These are phyloP conservation scores for Dendrophyllia cribrosa DNA, from an alignment of 64 coral and sea anemone genomes.

Conservation along the genomic window DNA sequence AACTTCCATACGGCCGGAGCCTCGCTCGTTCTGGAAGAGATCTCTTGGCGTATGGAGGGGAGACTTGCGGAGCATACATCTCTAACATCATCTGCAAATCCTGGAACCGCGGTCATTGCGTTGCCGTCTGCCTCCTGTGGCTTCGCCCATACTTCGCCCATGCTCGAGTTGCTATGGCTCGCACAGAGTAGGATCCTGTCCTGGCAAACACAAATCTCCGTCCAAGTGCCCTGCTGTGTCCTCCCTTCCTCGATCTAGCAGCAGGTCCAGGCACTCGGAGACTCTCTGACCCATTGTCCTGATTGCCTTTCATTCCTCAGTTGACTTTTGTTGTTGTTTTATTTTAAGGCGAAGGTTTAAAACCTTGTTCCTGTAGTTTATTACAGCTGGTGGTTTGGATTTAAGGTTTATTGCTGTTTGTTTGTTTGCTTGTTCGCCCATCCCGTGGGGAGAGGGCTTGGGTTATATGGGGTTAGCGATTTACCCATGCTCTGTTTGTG, in stretches of 20 bases:
- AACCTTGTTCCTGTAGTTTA: too few relatives aligned
- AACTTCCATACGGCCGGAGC: conserved; percentile 42
- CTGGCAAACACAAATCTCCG: neutral
- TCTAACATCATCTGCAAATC: neutral
- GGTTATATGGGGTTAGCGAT: too few relatives aligned
- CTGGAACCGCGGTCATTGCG: conserved; percentile 27
- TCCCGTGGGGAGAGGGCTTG: too few relatives aligned
- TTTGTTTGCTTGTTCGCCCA: too few relatives aligned
- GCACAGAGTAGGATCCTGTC: neutral
- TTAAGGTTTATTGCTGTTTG: too few relatives aligned
- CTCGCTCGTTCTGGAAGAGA: neutral
- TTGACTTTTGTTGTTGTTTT: too few relatives aligned
- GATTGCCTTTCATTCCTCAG: too few relatives aligned
- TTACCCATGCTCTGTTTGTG: neutral
- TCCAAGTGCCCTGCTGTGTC: too few relatives aligned
- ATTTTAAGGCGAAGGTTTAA: too few relatives aligned
- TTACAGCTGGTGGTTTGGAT: too few relatives aligned
- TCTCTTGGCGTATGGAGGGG: too few relatives aligned
- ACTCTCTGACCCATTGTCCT: too few relatives aligned
- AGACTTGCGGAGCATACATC: neutral
- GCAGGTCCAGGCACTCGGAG: neutral
- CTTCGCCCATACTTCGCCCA: conserved; percentile 44
- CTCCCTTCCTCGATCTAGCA: neutral
- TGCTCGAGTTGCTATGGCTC: neutral
- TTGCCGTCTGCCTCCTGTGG: neutral